Conservation (phyloP, 2,797 vertebrate genomes). For the Strix occidentalis region DNA sequence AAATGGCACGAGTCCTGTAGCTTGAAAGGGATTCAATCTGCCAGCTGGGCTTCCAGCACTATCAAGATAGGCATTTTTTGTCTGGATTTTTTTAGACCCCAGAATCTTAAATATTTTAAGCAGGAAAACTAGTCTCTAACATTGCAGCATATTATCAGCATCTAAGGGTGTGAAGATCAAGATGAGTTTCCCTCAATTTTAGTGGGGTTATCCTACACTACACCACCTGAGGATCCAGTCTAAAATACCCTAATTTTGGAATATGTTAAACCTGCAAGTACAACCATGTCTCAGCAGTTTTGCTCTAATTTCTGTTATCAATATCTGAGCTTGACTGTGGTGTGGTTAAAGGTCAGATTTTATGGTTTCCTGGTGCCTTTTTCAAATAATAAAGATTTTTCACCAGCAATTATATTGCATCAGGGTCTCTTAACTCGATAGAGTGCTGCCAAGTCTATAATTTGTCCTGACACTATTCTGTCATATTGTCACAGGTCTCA, state of each 20-base stretch:
- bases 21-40: conserved; percentile 28
- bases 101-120: conserved; percentile 49
- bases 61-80: conserved; percentile 30
- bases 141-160: neutral
- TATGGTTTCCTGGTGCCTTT: conserved; percentile 41
- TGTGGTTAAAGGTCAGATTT: conserved; percentile 48
- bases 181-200: neutral
- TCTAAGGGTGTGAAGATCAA: neutral
- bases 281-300: conserved; percentile 34
- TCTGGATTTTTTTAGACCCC: neutral
- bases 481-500: conserved; percentile 42
- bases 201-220: neutral
- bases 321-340: conserved; percentile 33
- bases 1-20: neutral
- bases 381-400: conserved; percentile 52
- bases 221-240: neutral
- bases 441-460: conserved; percentile 37
- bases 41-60: conserved; percentile 4
- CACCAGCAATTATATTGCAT: conserved; percentile 25
- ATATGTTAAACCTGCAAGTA: conserved; percentile 37
- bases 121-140: conserved; percentile 19
- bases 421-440: conserved; percentile 23
- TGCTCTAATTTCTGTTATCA: conserved; percentile 49
- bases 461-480: conserved; percentile 47
- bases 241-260: conserved; percentile 10